Evolutionary conservation across 2,113 vertebrate genomes (phyloP).

Genomic region (Cyprinus carpio): DNA sequence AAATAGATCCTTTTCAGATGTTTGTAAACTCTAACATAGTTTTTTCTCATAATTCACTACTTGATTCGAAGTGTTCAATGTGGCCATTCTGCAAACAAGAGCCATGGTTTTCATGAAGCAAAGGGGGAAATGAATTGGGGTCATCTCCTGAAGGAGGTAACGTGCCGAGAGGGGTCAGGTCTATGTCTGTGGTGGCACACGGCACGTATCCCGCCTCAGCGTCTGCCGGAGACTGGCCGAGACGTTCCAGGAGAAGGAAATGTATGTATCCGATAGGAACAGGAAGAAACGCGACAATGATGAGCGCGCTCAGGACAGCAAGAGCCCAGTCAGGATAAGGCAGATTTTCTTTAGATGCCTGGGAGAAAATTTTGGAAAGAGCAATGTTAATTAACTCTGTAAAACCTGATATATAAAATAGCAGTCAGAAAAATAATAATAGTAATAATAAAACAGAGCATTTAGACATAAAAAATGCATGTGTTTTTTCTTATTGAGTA

Average conservation of each 20-base stretch:
- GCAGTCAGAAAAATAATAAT: too few relatives aligned
- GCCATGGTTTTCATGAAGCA: neutral
- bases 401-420: too few relatives aligned
- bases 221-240: constrained; percentile 12
- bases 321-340: constrained; percentile 80
- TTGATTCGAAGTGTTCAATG: constrained; percentile 47
- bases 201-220: constrained; percentile 39
- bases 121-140: constrained; percentile 38
- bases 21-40: too few relatives aligned
- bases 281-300: constrained; percentile 73
- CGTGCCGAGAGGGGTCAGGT: constrained; percentile 56
- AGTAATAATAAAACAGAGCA: too few relatives aligned
- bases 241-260: constrained; percentile 45
- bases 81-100: constrained; percentile 42
- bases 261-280: constrained; percentile 71
- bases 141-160: neutral
- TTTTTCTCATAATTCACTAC: constrained; percentile 43
- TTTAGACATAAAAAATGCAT: too few relatives aligned
- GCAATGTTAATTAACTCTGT: too few relatives aligned
- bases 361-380: constrained; percentile 26
- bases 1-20: neutral
- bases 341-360: constrained; percentile 74
- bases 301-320: constrained; percentile 73
- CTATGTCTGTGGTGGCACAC: constrained; percentile 52
- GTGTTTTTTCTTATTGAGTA: too few relatives aligned